These are phyloP conservation scores for Sakesphorus luctuosus DNA, from an alignment of 2,113 vertebrate species.

Conservation along the genomic window DNA sequence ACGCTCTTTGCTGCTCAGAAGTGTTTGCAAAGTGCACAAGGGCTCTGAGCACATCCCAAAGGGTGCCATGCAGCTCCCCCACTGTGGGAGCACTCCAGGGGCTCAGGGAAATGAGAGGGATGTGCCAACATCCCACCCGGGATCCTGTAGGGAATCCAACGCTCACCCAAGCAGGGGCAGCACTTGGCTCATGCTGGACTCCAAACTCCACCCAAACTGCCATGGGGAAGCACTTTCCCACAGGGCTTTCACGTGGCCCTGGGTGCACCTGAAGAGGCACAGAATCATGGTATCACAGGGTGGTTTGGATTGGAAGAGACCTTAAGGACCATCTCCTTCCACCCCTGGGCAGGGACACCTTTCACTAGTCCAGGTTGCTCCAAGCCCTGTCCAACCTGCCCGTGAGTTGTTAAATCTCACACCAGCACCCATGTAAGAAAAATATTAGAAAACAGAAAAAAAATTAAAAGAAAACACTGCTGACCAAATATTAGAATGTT, in stretches of 20 bases:
- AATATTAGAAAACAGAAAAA: neutral
- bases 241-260: neutral
- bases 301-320: neutral
- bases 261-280: neutral
- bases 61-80: neutral
- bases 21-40: neutral
- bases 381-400: neutral
- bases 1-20: neutral
- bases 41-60: neutral
- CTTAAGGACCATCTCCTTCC: neutral
- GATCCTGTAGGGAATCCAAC: fast-evolving
- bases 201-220: neutral
- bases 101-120: no score
- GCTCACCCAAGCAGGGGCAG: fast-evolving
- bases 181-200: neutral
- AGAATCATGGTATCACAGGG: neutral
- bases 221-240: neutral
- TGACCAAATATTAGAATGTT: neutral
- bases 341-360: neutral
- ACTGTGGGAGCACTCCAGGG: neutral
- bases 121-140: fast-evolving
- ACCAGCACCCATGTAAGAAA: neutral
- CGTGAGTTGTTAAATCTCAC: neutral
- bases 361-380: neutral
- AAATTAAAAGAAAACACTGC: neutral